Evolutionary conservation across 1,140 invertebrate genomes (phyloP).

Genomic region (Drosophila paulistorum): DNA sequence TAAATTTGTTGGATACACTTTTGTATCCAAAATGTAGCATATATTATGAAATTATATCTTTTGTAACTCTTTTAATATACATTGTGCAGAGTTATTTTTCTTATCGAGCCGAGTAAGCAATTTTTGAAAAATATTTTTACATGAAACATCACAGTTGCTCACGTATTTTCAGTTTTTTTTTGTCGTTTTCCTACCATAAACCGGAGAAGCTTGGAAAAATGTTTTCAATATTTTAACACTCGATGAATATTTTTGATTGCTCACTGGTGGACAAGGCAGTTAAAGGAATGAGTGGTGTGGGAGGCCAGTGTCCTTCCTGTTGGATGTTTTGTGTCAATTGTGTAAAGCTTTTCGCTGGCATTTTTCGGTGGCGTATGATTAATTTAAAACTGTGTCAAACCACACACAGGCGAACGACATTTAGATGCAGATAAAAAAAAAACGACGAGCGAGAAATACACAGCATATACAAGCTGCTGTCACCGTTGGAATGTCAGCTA

Average conservation of each 20-base stretch:
- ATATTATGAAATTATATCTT: no score
- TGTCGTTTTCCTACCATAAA: neutral
- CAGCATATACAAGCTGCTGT: slow-evolving; percentile 24
- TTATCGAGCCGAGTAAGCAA: no score
- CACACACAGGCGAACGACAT: slow-evolving; percentile 47
- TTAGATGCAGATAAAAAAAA: slow-evolving; percentile 15
- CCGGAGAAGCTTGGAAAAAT: slow-evolving; percentile 28
- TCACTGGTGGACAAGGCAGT: slow-evolving; percentile 2
- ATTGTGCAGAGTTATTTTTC: no score
- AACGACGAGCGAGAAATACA: neutral
- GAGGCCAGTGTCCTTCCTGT: neutral
- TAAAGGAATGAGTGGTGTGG: neutral
- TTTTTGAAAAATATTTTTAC: neutral
- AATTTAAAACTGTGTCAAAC: slow-evolving; percentile 80
- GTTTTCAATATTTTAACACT: slow-evolving; percentile 46
- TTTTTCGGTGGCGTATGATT: slow-evolving; percentile 70
- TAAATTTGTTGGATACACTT: no score
- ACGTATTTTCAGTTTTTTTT: neutral
- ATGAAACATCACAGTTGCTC: neutral
- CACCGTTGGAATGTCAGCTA: slow-evolving; percentile 64
- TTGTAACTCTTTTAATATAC: no score
- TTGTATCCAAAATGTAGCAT: no score
- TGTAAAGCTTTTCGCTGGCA: slow-evolving; percentile 62
- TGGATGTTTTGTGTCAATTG: slow-evolving; percentile 35
- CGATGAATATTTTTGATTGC: slow-evolving; percentile 42